Evolutionary conservation across 2,797 vertebrate species (phyloP), one percentile per base, ranked within the genome.

Genomic region (Sparidentex hasta): DNA sequence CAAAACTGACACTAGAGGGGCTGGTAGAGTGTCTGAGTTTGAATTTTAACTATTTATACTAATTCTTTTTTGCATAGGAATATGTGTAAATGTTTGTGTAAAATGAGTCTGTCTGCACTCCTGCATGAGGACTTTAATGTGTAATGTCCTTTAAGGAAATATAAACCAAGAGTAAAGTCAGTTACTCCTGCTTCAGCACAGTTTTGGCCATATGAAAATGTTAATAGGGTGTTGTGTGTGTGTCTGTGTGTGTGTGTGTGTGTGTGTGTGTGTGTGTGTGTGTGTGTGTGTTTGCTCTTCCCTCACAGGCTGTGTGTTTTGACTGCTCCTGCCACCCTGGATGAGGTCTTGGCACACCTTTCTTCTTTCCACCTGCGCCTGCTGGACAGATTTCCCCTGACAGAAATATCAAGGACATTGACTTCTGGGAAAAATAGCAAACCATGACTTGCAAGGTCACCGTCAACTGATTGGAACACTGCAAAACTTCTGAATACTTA

Each of bases 341-440:
- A 88, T 33, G 74, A 82, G n/a, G 70, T 83, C 52, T 46, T 92
- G 65, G 67, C 74, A 41, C 48, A 58, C 7, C 57, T 88, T 25
- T 5, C 11, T 2, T 76, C 85, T 56, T 92, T 90, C 83, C 86
- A 92, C 84, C 78, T 75, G 68, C 76, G 33, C 70, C 82, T 87
- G 54, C 61, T 63, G 72, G 58, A 85, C n/a, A 81, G 25, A 55
- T 76, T 82, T 64, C 75, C 75, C 70, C 66, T 85, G 71, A 77
- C 38, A 56, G 46, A 73, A 41, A 59, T 25, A 16, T 80, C 76
- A 75, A 71, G 58, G 82, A 68, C 79, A 61, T 57, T 33, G 21
- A 64, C 33, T 52, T 17, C 5, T 1, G 4, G 23, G 41, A 25
- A 46, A 65, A 65, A 46, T 7, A 68, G 23, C 27, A 41, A 33